Conservation (phyloP, 2,797 vertebrate species). For the Apogon hyalosoma region DNA sequence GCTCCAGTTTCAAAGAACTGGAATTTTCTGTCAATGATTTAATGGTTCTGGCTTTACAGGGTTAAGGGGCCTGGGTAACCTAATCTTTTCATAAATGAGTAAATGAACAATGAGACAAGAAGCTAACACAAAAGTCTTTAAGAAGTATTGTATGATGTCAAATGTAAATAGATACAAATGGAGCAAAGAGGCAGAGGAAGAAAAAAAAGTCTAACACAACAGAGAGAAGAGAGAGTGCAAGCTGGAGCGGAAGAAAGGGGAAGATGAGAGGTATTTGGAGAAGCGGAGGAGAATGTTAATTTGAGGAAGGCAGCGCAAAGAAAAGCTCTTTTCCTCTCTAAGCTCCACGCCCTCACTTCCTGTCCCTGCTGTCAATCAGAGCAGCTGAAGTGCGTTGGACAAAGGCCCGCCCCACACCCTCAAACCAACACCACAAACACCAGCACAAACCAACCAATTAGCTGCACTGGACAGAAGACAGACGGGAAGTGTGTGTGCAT, state of each 20-base stretch:
- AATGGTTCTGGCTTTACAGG: no score
- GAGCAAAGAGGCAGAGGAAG: slow-evolving; percentile 42
- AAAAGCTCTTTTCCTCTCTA: slow-evolving; percentile 75
- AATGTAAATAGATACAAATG: slow-evolving; percentile 54
- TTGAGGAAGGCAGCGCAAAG: slow-evolving; percentile 65
- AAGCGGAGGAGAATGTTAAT: slow-evolving; percentile 80
- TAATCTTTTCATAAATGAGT: slow-evolving; percentile 48
- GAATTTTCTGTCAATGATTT: no score
- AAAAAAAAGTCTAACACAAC: slow-evolving; percentile 28
- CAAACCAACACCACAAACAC: slow-evolving; percentile 17
- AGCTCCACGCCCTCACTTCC: slow-evolving; percentile 75
- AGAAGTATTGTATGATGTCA: slow-evolving; percentile 37
- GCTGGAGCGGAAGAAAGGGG: slow-evolving; percentile 31
- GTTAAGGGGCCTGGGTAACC: slow-evolving; percentile 48
- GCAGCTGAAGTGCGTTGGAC: slow-evolving; percentile 70
- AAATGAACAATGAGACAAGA: slow-evolving; percentile 51
- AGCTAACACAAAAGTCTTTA: slow-evolving; percentile 36
- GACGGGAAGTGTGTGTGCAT: slow-evolving; percentile 18
- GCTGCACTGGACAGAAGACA: slow-evolving; percentile 26
- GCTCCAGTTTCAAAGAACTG: no score
- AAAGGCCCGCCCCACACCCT: slow-evolving; percentile 60
- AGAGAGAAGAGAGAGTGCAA: slow-evolving; percentile 31
- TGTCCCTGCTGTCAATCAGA: slow-evolving; percentile 76
- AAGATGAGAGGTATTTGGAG: slow-evolving; percentile 64
- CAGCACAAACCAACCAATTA: slow-evolving; percentile 55